Base-by-base conservation (phyloP, 2,888 invertebrate species). In the Imbricaverruca yamaguchii region DNA sequence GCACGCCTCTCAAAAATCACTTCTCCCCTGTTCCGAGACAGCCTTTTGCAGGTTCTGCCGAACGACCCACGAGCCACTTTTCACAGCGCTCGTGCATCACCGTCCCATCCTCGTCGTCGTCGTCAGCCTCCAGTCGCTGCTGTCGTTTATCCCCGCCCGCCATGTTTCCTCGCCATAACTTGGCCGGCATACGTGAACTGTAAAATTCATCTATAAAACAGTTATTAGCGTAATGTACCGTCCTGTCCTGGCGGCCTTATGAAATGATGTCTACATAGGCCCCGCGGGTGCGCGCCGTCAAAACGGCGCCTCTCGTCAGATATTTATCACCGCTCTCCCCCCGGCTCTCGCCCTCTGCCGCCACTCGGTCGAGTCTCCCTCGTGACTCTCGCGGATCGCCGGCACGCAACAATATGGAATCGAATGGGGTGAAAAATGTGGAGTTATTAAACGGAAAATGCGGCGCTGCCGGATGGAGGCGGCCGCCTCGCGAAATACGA, bases 351-450 rank as follows among this genome's bases (percentile, higher is more conserved):
- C 74, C 39, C 15, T 0, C 53, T 55, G 7, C 53, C 53, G 13
- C 9, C 53, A 4, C 74, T 74, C 74, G 23, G 21, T 55, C 53
- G n/a, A 67, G 11, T 13, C n/a, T 39, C 39, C 63, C 63, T 10
- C n/a, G 18, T 63, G 25, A 15, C 69, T 39, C 39, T 1, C 39
- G 69, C 69, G n/a, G 63, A 13, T 67, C 67, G 39, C 69, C 69
- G 13, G 53, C 69, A 39, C 69, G 74, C 74, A 15, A 53, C 74
- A 74, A 18, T 53, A 74, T 74, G 55, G 74, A 74, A 74, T 74
- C 74, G 74, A 74, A 74, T 74, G 74, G 74, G 74, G 74, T 74
- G 74, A 74, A 74, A 74, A 74, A 74, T 74, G 74, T 55, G 74
- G n/a, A 55, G 74, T 74, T 74, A 74, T 74, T 74, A 74, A 53